Percentiles rank a stretch among this genome's conserved stretches.
Conservation (phyloP, 2,113 vertebrate genomes). For the Sialia sialis region DNA sequence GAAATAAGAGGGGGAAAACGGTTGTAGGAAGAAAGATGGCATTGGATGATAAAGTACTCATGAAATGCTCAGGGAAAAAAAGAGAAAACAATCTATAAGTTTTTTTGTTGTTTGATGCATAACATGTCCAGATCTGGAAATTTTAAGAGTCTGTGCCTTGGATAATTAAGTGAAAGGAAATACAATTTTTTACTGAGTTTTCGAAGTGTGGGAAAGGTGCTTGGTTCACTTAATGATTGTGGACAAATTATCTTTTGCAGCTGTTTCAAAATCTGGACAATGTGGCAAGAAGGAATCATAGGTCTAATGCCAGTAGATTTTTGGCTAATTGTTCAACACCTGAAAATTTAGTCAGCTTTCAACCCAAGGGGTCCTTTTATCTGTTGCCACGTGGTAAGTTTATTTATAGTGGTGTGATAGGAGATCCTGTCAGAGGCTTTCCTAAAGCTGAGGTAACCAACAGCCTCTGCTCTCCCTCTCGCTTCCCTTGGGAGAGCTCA, state of each 20-base stretch:
- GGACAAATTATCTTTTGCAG: rapidly evolving
- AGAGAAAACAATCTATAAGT: background rate
- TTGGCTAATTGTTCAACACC: background rate
- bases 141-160: background rate
- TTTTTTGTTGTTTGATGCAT: background rate
- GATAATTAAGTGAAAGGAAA: background rate
- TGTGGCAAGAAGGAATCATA: rapidly evolving
- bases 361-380: rapidly evolving
- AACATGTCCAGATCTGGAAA: background rate
- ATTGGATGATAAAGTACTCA: background rate
- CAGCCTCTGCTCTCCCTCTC: background rate
- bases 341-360: background rate
- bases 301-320: background rate
- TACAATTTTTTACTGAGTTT: background rate
- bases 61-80: background rate
- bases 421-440: background rate
- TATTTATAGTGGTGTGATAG: too few relatives aligned
- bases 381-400: rapidly evolving
- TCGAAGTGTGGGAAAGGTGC: background rate
- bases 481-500: background rate
- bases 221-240: background rate
- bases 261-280: background rate
- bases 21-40: background rate
- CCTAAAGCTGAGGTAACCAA: background rate
- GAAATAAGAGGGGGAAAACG: background rate